Percentiles rank a stretch among this genome's conserved stretches.
phyloP scores from a whole-genome alignment of 2,797 vertebrate genomes.

The Falco berigora region DNA sequence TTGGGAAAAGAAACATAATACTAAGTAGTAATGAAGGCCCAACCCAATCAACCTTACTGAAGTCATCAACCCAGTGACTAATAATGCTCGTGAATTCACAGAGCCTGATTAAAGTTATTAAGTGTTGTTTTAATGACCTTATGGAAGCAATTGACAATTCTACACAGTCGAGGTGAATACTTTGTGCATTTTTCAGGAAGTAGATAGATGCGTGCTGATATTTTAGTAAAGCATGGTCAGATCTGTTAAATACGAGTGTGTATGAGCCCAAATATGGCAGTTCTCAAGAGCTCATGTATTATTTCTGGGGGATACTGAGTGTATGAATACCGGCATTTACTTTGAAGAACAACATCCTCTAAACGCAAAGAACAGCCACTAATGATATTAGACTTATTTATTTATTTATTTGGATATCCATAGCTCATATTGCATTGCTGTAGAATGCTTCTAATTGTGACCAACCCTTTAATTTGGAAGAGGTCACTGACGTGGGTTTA shows the following conservation, averaged over 20 bases:
- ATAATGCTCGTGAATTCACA: conserved; percentile 38
- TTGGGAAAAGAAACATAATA: conserved; percentile 47
- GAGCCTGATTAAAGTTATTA: conserved; percentile 47
- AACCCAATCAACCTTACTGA: conserved; percentile 46
- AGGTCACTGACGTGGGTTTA: not conserved
- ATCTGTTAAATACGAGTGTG: not conserved
- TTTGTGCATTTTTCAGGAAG: not conserved
- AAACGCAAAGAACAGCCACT: not conserved
- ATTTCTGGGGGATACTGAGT: not conserved
- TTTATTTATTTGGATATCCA: not conserved
- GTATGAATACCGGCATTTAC: not conserved
- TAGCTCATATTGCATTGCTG: not conserved
- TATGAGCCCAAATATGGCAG: not conserved
- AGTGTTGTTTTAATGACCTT: conserved; percentile 49
- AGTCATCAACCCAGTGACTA: conserved; percentile 29
- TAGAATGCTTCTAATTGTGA: not conserved
- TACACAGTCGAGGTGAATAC: not conserved
- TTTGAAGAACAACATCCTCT: not conserved
- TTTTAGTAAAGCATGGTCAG: not conserved
- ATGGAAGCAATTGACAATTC: conserved; percentile 8
- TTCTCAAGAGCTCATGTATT: not conserved
- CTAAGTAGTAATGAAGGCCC: conserved; percentile 48
- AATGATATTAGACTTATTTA: not conserved
- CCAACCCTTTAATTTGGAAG: not conserved
- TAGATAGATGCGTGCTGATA: not conserved